Evolutionary conservation across 2,888 invertebrate genomes (phyloP).

Genomic region (Helobdella robusta): DNA sequence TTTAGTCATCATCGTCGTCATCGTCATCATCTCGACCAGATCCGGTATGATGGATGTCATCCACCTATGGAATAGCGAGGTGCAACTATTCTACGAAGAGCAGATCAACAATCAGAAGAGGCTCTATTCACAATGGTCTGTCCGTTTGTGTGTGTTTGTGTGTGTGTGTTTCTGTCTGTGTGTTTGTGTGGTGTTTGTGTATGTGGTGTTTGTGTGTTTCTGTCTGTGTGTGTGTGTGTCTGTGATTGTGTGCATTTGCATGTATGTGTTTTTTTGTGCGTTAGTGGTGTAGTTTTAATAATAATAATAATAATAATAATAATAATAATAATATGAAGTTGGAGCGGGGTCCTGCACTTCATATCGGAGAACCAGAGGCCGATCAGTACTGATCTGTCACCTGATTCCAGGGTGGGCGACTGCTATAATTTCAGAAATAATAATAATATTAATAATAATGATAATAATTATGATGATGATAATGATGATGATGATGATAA

Average conservation of each 20-base stretch:
- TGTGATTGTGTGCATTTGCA: no score
- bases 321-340: no score
- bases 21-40: conserved; percentile 34
- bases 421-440: no score
- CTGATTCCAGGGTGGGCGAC: conserved; percentile 21
- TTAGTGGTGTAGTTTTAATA: no score
- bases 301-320: no score
- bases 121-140: conserved; percentile 54
- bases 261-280: no score
- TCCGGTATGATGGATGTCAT: conserved; percentile 65
- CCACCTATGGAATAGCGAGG: conserved; percentile 63
- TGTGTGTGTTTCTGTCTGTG: no score
- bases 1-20: not conserved
- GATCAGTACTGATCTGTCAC: not conserved
- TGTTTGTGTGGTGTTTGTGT: no score
- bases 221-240: no score
- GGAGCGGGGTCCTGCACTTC: conserved; percentile 70
- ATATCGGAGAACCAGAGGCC: conserved; percentile 54
- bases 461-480: no score
- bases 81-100: conserved; percentile 73
- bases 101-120: conserved; percentile 75
- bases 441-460: no score
- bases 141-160: conserved; percentile 13
- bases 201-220: no score
- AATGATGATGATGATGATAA: not conserved